A percentile compares a stretch with the other conserved stretches of the same genome.
These are phyloP conservation scores for Jacana jacana DNA, from an alignment of 2,113 vertebrate species.

Conservation along the genomic window DNA sequence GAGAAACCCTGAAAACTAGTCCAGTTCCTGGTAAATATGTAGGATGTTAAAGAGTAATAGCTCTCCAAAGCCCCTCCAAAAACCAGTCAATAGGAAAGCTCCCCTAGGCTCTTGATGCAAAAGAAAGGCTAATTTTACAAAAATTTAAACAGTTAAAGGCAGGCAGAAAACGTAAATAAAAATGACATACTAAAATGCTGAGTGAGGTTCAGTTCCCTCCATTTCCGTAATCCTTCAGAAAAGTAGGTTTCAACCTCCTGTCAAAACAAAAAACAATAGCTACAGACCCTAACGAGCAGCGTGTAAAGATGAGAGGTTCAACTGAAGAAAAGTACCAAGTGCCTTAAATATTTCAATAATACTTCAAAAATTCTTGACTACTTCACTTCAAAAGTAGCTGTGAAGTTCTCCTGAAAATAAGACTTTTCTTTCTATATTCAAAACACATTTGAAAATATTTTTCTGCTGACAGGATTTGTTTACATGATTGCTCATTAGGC, in stretches of 20 bases:
- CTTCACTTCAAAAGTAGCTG: not conserved
- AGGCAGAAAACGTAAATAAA: not conserved
- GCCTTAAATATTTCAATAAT: not conserved
- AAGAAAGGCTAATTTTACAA: not conserved
- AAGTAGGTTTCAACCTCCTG: slow-evolving; percentile 98
- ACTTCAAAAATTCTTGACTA: not conserved
- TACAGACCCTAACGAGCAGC: not conserved
- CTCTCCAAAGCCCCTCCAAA: not conserved
- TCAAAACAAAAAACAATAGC: slow-evolving; percentile 44
- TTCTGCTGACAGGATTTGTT: not conserved
- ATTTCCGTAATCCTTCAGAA: slow-evolving; percentile 91
- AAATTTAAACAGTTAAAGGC: not conserved
- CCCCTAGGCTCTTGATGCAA: not conserved
- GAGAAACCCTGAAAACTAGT: not conserved
- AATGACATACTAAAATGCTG: slow-evolving; percentile 85
- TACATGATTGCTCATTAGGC: not conserved
- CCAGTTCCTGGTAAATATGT: not conserved
- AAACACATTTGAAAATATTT: not conserved
- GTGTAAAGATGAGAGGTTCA: not conserved
- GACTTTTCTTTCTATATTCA: not conserved
- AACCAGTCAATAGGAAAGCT: not conserved
- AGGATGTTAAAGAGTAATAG: not conserved
- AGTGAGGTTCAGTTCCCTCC: slow-evolving; percentile 94
- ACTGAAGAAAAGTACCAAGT: not conserved
- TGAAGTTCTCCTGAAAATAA: not conserved